Evolutionary conservation across 2,888 invertebrate genomes (phyloP), one percentile per base, ranked within the genome.

Genomic region (Mantis religiosa): DNA sequence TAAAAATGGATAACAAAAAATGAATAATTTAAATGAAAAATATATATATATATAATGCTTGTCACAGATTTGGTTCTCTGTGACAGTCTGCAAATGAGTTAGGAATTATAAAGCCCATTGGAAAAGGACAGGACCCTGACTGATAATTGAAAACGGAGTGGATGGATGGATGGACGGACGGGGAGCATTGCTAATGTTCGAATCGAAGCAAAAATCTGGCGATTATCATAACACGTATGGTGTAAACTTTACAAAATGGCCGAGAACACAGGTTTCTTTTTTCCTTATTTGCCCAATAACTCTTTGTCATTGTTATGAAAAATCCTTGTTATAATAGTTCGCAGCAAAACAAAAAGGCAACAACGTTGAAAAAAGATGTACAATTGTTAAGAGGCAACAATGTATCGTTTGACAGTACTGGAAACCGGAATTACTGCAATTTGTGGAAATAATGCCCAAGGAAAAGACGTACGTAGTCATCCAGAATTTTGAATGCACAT

Each of bases 141-240:
- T 90, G 25, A 89, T 89, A 27, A 89, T 89, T 54, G 89, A 89
- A 3, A 89, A 90, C 85, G 90, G 89, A 34, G 89, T 89, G 34
- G 84, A 83, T 54, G 82, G 88, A 87, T 34, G 84, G 7, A 90
- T 89, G 28, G 90, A 90, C 89, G 89, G 90, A 47, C 83, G 83
- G 41, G 88, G 89, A 82, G 87, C 89, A 27, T 28, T 54, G 81
- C 27, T 89, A 82, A 84, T 88, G 12, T 90, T 87, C 47, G 89
- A 89, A 89, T 88, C 87, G 6, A 85, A 87, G 34, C 82, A 85
- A 30, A 90, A 90, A 82, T 82, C n/a, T 83, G 87, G 89, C 90
- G 82, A 83, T 41, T 41, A 41, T 41, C 41, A 41, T 9, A 41
- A 90, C 71, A 89, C 90, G 89, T 90, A 89, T 71, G 88, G 27